Base-by-base conservation (phyloP, 2,113 vertebrate species). In the Ivindomyrus marchei region DNA sequence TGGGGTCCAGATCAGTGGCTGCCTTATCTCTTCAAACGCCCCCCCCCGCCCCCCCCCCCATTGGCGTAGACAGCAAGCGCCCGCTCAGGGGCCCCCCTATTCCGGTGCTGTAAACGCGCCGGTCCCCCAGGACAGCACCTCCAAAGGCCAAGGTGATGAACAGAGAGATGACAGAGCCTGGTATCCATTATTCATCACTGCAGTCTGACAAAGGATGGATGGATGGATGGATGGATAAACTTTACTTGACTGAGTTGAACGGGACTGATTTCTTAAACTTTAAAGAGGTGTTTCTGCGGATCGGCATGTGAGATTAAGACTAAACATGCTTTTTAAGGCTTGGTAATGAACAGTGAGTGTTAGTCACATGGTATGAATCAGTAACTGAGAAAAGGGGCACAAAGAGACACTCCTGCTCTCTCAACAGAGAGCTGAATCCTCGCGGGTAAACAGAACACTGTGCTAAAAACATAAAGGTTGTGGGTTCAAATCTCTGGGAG, bases 171-270 rank as follows among this genome's bases (percentile, higher is more conserved):
- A 27, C 45, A 66, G 56, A 70, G 45, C 9, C 21, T 46, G 24
- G 62, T 45, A 90, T 90, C 45, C 58, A 90, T 90, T 90, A 90
- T 90, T 90, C 84, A 90, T 66, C 17, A 62, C n/a, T 70, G 84
- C 58, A 11, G 53, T 74, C 58, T 62, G 89, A 87, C 13, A 70
- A 87, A 87, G n/a, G 58, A 62, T n/a, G 6, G 53, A 24, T 24
- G 56, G 56, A 62, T n/a, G 19, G 24, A 24, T 62, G 24, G 6
- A 53, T 53, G 52, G 50, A 70, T 70, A 13, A 31, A 70, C 9
- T 70, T 27, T 70, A 31, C 8, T 36, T 74, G 66, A 74, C 27
- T 74, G n/a, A 36, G 31, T 36, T 77, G 31, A 39, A 77, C 13
- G 3, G 70, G 70, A 19, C 31, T 39, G 13, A 39, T 39, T 77